A percentile compares a stretch with the other conserved stretches of the same genome.
phyloP scores from a whole-genome alignment of 2,797 vertebrate genomes.

The Sebastes itinus region DNA sequence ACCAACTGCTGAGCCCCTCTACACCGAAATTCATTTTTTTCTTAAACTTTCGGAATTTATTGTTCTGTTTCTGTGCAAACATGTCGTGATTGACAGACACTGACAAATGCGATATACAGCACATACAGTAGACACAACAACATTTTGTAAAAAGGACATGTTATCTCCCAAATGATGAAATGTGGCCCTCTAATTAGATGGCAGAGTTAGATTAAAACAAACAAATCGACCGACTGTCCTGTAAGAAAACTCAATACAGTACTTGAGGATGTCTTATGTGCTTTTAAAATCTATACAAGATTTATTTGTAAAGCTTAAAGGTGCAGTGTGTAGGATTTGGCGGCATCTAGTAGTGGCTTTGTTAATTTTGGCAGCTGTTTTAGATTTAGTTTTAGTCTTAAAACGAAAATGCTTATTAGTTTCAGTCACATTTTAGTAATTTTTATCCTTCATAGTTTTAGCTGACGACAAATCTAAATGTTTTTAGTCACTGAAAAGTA shows the following conservation, averaged over 20 bases:
- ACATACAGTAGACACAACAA: background rate
- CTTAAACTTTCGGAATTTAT: background rate
- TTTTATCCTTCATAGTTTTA: too few relatives aligned
- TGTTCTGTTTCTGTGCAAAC: background rate
- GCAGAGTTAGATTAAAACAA: too few relatives aligned
- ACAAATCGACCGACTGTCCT: fast-evolving
- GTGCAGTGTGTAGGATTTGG: too few relatives aligned
- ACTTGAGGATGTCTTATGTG: background rate
- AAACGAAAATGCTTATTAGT: too few relatives aligned
- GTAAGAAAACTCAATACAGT: too few relatives aligned
- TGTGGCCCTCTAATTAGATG: background rate
- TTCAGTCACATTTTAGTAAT: too few relatives aligned
- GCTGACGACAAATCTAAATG: too few relatives aligned
- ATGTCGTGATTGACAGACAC: slow-evolving; percentile 4
- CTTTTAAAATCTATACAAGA: slow-evolving; percentile 38
- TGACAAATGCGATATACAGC: background rate
- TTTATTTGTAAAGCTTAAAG: slow-evolving; percentile 16
- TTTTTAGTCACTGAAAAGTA: fast-evolving
- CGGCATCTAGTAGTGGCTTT: fast-evolving
- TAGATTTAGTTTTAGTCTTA: too few relatives aligned
- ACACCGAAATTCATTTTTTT: background rate
- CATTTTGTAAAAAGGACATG: background rate
- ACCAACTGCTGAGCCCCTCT: background rate
- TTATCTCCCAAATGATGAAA: background rate
- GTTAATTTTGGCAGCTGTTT: too few relatives aligned